These are phyloP conservation scores for Grantiella picta DNA, from an alignment of 2,113 vertebrate genomes.

Conservation along the genomic window DNA sequence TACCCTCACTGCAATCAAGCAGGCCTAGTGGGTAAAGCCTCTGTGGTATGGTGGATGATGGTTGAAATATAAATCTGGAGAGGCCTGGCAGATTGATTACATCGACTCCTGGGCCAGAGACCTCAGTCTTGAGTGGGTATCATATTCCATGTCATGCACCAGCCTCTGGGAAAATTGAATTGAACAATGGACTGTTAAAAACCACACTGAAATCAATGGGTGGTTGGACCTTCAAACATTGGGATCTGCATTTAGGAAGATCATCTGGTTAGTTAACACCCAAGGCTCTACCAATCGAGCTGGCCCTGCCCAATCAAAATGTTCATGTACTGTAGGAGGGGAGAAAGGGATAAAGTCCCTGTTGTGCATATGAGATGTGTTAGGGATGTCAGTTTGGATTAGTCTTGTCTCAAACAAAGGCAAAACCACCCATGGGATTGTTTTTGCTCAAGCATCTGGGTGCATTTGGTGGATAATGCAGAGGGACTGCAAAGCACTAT, in stretches of 20 bases:
- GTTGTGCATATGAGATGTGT: neutral
- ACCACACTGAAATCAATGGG: neutral
- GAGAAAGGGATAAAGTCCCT: too few species aligned
- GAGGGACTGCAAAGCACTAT: rapidly evolving
- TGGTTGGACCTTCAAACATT: neutral
- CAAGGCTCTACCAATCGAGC: neutral
- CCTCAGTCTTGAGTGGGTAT: rapidly evolving
- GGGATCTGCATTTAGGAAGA: neutral
- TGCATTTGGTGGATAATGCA: rapidly evolving
- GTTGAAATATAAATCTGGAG: neutral
- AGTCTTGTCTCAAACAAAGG: neutral
- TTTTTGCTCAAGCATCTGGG: neutral
- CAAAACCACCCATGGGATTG: neutral
- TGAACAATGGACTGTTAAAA: neutral
- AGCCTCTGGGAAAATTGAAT: neutral
- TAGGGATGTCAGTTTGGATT: neutral
- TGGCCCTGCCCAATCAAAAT: neutral
- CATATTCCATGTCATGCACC: too few species aligned
- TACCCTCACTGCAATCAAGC: neutral
- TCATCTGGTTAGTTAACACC: neutral
- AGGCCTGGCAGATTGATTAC: neutral
- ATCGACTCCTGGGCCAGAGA: neutral
- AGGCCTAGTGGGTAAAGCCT: neutral
- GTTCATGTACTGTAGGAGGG: neutral
- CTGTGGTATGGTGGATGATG: neutral